phyloP scores from a whole-genome alignment of 2,888 invertebrate genomes.

The Caenorhabditis plicata region DNA sequence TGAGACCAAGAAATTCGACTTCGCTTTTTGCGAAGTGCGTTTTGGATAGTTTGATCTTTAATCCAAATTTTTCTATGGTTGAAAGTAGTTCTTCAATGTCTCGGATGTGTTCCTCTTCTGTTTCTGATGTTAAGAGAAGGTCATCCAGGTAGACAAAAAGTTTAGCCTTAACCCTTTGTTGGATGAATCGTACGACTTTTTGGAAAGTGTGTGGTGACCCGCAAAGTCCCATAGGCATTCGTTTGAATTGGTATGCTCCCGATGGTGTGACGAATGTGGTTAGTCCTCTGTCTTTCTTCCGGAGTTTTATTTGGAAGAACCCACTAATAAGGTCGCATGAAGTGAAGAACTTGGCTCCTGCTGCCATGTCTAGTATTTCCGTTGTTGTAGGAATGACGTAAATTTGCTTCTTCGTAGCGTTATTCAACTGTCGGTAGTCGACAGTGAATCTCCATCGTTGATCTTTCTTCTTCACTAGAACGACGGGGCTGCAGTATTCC shows the following conservation, averaged over 20 bases:
- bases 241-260: conserved; percentile 11
- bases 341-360: conserved; percentile 6
- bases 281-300: background rate
- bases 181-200: conserved; percentile 8
- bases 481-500: conserved; percentile 10
- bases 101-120: conserved; percentile 13
- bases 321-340: conserved; percentile 21
- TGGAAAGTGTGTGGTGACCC: conserved; percentile 19
- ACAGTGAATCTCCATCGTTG: conserved; percentile 14
- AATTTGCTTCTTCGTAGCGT: conserved; percentile 5
- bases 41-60: conserved; percentile 33
- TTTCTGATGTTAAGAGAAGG: conserved; percentile 6
- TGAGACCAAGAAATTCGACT: conserved; percentile 31
- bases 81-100: conserved; percentile 25
- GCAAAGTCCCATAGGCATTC: conserved; percentile 25
- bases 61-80: conserved; percentile 13
- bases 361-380: conserved; percentile 16
- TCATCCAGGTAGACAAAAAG: conserved; percentile 29
- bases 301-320: conserved; percentile 22
- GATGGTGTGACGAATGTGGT: conserved; percentile 17
- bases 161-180: background rate
- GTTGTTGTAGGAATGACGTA: conserved; percentile 7
- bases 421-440: conserved; percentile 26
- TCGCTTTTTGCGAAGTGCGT: conserved; percentile 17
- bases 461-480: conserved; percentile 21